Base-by-base conservation (phyloP, 2,797 vertebrate species). In the Pseudochirops corinnae region DNA sequence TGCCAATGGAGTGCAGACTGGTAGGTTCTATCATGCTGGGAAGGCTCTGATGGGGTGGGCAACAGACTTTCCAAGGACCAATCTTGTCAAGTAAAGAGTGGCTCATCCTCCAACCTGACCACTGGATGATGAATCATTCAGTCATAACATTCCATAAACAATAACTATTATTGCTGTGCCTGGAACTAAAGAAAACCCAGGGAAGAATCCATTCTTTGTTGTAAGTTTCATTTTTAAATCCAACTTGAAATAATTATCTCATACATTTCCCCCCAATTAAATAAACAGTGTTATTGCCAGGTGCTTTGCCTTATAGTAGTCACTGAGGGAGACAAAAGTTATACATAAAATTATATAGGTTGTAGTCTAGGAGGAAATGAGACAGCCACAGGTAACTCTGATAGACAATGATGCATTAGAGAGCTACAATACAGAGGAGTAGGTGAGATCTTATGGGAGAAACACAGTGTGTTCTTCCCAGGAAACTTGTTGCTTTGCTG, bases 401-500 rank as follows among this genome's bases (percentile, higher is more conserved):
- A 50, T 50, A 87, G 24, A 50, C 74, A 26, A 28, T 87, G 21
- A 87, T 87, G 9, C 74, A 50, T 50, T 26, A 87, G 39, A 87
- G 39, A 9, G 3, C 21, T 10, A 82, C 18, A 82, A 87, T 46
- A 87, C 3, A 46, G 74, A 50, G 3, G 11, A 39, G 18, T 10
- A 11, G 24, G 39, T 87, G 39, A 87, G 39, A 10, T 87, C 74
- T 87, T 21, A 46, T 82, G 39, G 31, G 94, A 94, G 53, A 91
- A 31, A 55, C 4, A 13, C 39, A 28, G 39, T 57, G n/a, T 93
- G 6, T 57, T 96, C 95, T 95, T 92, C 26, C 92, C 95, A 28
- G 50, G 94, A 92, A 97, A 96, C 55, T 29, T 28, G 39, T 60
- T 96, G 33, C 93, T 92, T 93, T 55, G 95, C 29, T 92, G 74